Conservation (phyloP, 1,140 invertebrate species). For the Drosophila mauritiana region DNA sequence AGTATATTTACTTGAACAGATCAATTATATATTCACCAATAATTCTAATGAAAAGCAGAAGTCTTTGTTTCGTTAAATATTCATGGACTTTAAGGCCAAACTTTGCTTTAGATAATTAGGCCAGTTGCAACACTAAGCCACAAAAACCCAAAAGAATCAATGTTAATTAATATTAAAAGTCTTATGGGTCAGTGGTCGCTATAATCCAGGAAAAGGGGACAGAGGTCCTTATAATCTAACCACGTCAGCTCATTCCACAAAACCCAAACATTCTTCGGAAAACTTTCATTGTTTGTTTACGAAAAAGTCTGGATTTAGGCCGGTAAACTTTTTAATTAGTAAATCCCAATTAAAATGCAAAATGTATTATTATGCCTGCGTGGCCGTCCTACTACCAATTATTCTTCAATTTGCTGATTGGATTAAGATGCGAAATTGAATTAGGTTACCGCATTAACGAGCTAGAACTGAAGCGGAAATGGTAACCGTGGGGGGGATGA, state of each 20-base stretch:
- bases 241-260: slow-evolving; percentile 9
- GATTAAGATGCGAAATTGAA: slow-evolving; percentile 76
- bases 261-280: neutral
- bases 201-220: slow-evolving; percentile 19
- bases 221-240: slow-evolving; percentile 27
- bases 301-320: slow-evolving; percentile 19
- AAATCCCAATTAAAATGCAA: slow-evolving; percentile 77
- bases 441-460: slow-evolving; percentile 73
- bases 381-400: slow-evolving; percentile 46
- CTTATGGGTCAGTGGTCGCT: slow-evolving; percentile 14
- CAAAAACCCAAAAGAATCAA: neutral
- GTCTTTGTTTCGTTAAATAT: too few species aligned
- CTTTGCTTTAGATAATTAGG: slow-evolving; percentile 1
- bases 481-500: neutral
- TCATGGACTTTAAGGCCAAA: neutral
- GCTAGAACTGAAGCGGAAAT: slow-evolving; percentile 19
- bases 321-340: slow-evolving; percentile 73
- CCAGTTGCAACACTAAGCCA: neutral
- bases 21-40: neutral
- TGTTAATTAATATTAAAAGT: slow-evolving; percentile 18
- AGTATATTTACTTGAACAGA: neutral
- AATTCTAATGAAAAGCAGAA: too few species aligned
- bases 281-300: slow-evolving; percentile 33
- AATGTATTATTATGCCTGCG: slow-evolving; percentile 62
- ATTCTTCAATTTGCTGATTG: slow-evolving; percentile 78